A percentile compares a stretch with the other conserved stretches of the same genome.
These are phyloP conservation scores for Anastatus disparis DNA, from an alignment of 1,140 invertebrate species.

Conservation along the genomic window DNA sequence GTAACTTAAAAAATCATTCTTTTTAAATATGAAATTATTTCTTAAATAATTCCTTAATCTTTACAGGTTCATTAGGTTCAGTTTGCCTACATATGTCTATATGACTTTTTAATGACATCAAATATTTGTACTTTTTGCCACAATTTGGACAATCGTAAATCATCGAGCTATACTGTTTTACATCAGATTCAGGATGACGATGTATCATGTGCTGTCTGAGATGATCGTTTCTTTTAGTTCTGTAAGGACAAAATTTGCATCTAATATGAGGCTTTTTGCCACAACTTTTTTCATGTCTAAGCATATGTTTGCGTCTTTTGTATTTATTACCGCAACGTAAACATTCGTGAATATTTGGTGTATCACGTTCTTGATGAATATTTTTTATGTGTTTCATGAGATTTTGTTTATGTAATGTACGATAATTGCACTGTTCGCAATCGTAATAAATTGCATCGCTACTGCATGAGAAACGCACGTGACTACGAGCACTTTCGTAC, in stretches of 20 bases:
- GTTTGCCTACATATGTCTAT: neutral
- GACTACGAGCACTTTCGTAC: neutral
- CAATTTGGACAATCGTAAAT: neutral
- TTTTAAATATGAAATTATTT: too few species aligned
- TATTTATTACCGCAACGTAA: neutral
- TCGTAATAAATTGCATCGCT: neutral
- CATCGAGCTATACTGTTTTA: neutral
- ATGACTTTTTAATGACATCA: neutral
- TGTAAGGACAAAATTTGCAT: neutral
- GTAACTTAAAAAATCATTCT: too few species aligned
- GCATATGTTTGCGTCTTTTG: slow-evolving; percentile 6
- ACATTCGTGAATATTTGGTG: neutral
- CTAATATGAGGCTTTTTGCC: neutral
- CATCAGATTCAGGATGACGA: neutral
- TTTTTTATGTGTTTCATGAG: neutral
- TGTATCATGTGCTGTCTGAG: slow-evolving; percentile 13
- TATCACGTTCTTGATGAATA: neutral
- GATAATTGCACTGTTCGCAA: neutral
- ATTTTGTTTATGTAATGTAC: neutral
- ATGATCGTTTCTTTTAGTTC: neutral
- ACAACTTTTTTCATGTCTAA: slow-evolving; percentile 3
- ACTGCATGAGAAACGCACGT: neutral
- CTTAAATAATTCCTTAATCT: too few species aligned
- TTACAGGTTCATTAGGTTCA: too few species aligned
- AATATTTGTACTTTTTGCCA: slow-evolving; percentile 12